phyloP scores from a whole-genome alignment of 2,888 invertebrate species.

The Netelia melanura region DNA sequence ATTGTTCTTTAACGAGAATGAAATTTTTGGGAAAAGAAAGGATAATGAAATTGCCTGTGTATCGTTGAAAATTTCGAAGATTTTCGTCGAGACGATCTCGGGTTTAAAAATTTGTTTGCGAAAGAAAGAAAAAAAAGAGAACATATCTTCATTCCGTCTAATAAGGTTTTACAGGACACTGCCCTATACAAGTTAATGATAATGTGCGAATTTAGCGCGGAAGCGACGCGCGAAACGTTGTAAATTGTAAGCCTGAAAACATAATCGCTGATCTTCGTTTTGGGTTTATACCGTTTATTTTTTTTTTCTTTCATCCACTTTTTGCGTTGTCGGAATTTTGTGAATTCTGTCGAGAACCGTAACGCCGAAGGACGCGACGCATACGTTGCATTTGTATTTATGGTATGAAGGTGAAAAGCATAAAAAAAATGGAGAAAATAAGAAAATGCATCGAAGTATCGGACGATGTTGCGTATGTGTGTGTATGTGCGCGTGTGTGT shows the following conservation, averaged over 20 bases:
- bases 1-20: not conserved
- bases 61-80: not conserved
- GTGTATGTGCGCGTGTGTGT: not conserved
- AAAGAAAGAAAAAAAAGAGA: slow-evolving; percentile 37
- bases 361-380: slow-evolving; percentile 5
- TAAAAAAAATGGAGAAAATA: not conserved
- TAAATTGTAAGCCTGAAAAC: slow-evolving; percentile 49
- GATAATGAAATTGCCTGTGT: not conserved
- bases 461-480: not conserved
- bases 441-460: not conserved
- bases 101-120: slow-evolving; percentile 25
- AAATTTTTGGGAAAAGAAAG: not conserved
- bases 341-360: slow-evolving; percentile 26
- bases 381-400: slow-evolving; percentile 60
- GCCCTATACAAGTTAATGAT: slow-evolving; percentile 65
- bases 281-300: slow-evolving; percentile 11
- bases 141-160: slow-evolving; percentile 69
- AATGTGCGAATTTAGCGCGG: slow-evolving; percentile 54
- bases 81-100: slow-evolving; percentile 25
- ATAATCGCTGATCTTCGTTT: slow-evolving; percentile 54
- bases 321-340: slow-evolving; percentile 31
- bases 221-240: slow-evolving; percentile 48
- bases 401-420: not conserved
- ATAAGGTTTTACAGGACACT: slow-evolving; percentile 66
- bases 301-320: slow-evolving; percentile 1